Evolutionary conservation across 2,113 vertebrate species (phyloP), one percentile per base, ranked within the genome.

Genomic region (Onychorhynchus coronatus): DNA sequence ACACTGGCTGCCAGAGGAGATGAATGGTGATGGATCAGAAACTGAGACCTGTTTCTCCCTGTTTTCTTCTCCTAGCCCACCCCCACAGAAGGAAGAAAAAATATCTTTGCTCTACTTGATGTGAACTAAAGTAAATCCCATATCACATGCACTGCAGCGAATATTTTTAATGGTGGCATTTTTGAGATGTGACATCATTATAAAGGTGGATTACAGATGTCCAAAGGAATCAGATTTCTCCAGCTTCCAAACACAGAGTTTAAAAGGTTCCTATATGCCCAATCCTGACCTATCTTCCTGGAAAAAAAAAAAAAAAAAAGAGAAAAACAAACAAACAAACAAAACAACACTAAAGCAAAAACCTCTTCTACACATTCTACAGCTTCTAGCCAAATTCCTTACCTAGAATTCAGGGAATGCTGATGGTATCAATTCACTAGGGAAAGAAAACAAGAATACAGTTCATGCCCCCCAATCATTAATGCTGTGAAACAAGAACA

Each of bases 201-300:
- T 46, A 86, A 96, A 85, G 85, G 82, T 93, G 83, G 61, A 88
- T 86, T 86, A 93, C 65, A 91, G 61, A 92, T 72, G 75, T 84
- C 61, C 59, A 80, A 65, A 86, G 49, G 76, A 77, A 88, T 93
- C 65, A 13, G 25, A 88, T 92, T 91, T 90, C 68, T 93, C 59
- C 67, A 88, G 63, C 23, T 92, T 20, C 79, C 75, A 80, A 79
- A 82, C 28, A 71, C 27, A 61, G 50, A 88, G 20, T 24, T 86
- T 58, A 70, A 90, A 90, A 77, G 18, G 27, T 33, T 89, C 33
- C 62, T 65, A 7, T 28, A 46, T 58, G 55, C 19, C 61, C 50
- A 42, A 39, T 27, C 15, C 41, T 87, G 23, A 85, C 39, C 35
- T 58, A 58, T 49, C 46, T 62, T 70, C 55, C 50, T 22, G 12